phyloP scores from a whole-genome alignment of 2,888 invertebrate genomes.

The Bellardia bayeri region DNA sequence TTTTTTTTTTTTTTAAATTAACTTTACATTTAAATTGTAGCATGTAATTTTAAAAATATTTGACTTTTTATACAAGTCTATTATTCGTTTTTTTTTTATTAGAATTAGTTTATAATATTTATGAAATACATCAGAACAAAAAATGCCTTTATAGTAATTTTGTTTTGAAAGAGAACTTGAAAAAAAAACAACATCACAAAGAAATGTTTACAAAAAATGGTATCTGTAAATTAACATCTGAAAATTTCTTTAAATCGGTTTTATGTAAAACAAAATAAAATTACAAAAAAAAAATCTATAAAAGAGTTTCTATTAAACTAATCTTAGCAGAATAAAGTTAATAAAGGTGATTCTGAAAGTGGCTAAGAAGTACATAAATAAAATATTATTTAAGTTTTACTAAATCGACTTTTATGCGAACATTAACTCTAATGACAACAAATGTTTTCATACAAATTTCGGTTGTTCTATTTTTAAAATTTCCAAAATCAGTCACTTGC shows the following conservation, averaged over 20 bases:
- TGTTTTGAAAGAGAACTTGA: constrained; percentile 57
- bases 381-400: no score
- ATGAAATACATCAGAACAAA: constrained; percentile 69
- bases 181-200: constrained; percentile 29
- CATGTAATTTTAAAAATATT: constrained; percentile 43
- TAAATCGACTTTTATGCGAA: no score
- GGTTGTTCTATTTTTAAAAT: no score
- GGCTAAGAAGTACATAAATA: no score
- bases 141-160: constrained; percentile 59
- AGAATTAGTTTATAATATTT: constrained; percentile 57
- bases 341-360: no score
- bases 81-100: constrained; percentile 42
- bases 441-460: no score
- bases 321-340: no score
- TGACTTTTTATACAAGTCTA: constrained; percentile 49
- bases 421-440: no score
- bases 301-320: background rate
- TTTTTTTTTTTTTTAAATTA: constrained; percentile 25
- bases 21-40: constrained; percentile 50
- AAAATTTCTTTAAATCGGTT: constrained; percentile 49
- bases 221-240: constrained; percentile 72
- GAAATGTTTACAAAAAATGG: constrained; percentile 64
- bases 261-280: constrained; percentile 65
- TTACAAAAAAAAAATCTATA: constrained; percentile 38
- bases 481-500: no score